Evolutionary conservation across 2,888 invertebrate genomes (phyloP), one percentile per base, ranked within the genome.

Genomic region (Drosophila ezoana): DNA sequence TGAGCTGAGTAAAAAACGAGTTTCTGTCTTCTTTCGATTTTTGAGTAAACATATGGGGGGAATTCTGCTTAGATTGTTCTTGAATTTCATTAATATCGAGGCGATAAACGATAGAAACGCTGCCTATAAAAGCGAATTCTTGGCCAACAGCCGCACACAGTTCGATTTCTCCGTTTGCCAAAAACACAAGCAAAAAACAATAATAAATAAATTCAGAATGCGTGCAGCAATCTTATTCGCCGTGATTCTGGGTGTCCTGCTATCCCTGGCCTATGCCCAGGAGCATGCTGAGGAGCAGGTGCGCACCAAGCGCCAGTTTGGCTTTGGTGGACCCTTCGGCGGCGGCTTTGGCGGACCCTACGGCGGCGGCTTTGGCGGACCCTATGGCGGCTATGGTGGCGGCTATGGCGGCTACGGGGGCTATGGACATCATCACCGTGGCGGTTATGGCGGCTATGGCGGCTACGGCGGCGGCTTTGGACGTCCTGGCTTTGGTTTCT

Each of bases 41-140:
- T 60, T 66, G 58, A 48, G 61, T 66, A 64, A 82, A 59, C 66
- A 71, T 28, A 13, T 58, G 72, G 70, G 65, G 87, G 69, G 72
- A 77, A 64, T 72, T 81, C 68, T 80, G 33, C 14, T 23, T 38
- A 67, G 74, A 81, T 72, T 69, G 81, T 81, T 86, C 84, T 82
- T 86, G 82, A 86, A 82, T 81, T 69, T 72, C 81, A 86, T 86
- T 82, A 86, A 74, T 74, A 71, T 51, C 40, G n/a, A 63, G 43
- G 44, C 81, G 83, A 70, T 83, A 82, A 82, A 69, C 53, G 73
- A 23, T 40, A 41, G 65, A 52, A 51, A 4, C 43, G 13, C 6
- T 33, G 44, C 32, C 51, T 86, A 83, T 83, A 83, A 76, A 83
- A 87, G 72, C 62, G 5, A 38, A 28, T 11, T 38, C 23, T n/a